phyloP scores from a whole-genome alignment of 2,888 invertebrate species.

The Drosophila silvestris region DNA sequence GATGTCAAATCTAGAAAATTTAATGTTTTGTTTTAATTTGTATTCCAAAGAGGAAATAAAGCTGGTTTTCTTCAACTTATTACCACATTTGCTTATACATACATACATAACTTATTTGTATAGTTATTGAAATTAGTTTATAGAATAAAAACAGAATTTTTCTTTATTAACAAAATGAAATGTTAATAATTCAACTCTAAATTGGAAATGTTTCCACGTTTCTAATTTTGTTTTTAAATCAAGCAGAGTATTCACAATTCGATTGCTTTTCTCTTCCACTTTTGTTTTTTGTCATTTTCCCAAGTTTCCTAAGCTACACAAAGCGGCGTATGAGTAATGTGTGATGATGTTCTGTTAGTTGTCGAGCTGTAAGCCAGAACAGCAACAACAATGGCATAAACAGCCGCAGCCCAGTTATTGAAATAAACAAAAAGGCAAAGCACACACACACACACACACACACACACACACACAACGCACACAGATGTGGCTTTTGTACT shows the following conservation, averaged over 20 bases:
- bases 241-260: slow-evolving; percentile 21
- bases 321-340: slow-evolving; percentile 75
- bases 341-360: slow-evolving; percentile 13
- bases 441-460: slow-evolving; percentile 27
- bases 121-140: background rate
- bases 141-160: background rate
- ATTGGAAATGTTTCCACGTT: background rate
- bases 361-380: background rate
- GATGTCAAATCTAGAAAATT: background rate
- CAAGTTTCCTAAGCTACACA: slow-evolving; percentile 42
- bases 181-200: background rate
- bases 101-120: background rate
- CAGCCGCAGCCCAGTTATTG: slow-evolving; percentile 61
- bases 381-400: slow-evolving; percentile 21
- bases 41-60: background rate
- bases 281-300: slow-evolving; percentile 4
- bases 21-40: background rate
- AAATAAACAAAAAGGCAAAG: slow-evolving; percentile 79
- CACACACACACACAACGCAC: slow-evolving; percentile 18
- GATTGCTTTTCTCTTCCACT: background rate
- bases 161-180: background rate
- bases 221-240: background rate
- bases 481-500: slow-evolving; percentile 41
- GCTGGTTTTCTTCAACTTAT: background rate
- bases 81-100: background rate